phyloP scores from a whole-genome alignment of 2,888 invertebrate genomes.

The Deilephila porcellus region DNA sequence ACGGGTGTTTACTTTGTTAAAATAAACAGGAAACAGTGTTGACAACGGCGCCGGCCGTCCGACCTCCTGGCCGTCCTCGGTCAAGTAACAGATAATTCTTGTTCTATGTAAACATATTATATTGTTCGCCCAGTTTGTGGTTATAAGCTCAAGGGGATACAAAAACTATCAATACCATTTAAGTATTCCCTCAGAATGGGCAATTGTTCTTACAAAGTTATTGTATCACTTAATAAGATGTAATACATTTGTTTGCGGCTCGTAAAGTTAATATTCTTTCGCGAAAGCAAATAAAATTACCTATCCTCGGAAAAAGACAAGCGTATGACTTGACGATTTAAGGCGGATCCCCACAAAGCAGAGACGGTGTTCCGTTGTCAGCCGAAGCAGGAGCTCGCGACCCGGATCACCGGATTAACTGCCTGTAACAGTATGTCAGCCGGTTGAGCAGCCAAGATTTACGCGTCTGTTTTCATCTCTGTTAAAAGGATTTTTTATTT shows the following conservation, averaged over 20 bases:
- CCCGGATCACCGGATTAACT: constrained; percentile 79
- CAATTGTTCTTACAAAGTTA: background rate
- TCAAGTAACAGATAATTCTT: constrained; percentile 46
- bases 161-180: constrained; percentile 1
- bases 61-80: constrained; percentile 39
- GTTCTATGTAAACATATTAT: constrained; percentile 38
- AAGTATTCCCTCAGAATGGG: background rate
- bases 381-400: constrained; percentile 65
- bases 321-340: constrained; percentile 65
- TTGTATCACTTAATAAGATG: background rate
- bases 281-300: constrained; percentile 14
- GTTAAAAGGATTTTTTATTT: constrained; percentile 58
- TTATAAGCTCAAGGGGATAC: constrained; percentile 1
- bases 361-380: constrained; percentile 63
- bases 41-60: constrained; percentile 31
- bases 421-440: constrained; percentile 78
- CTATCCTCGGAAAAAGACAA: constrained; percentile 24
- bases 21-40: constrained; percentile 61
- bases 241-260: background rate
- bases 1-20: constrained; percentile 63
- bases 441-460: constrained; percentile 74
- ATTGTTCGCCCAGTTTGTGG: constrained; percentile 31
- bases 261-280: background rate
- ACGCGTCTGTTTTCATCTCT: constrained; percentile 71
- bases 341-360: constrained; percentile 60